These are phyloP conservation scores for Meganola albula DNA, from an alignment of 2,888 invertebrate species.

Conservation along the genomic window DNA sequence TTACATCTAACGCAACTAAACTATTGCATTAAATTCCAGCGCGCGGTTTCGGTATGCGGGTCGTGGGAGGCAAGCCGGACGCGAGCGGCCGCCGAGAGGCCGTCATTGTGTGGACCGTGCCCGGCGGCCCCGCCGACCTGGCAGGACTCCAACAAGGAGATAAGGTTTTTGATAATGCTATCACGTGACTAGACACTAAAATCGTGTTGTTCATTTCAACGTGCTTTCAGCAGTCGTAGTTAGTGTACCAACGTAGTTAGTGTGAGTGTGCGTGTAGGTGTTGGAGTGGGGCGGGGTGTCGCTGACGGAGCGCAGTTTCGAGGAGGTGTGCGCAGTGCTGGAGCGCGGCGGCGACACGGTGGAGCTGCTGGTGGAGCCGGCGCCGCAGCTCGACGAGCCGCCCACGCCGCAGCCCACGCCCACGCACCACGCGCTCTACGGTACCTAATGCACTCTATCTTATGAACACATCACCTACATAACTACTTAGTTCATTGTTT, in stretches of 20 bases:
- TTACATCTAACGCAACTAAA: too few relatives aligned
- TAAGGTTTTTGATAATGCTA: too few relatives aligned
- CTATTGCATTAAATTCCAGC: slow-evolving; percentile 66
- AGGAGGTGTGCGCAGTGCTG: slow-evolving; percentile 94
- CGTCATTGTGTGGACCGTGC: slow-evolving; percentile 94
- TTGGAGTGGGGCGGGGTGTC: slow-evolving; percentile 95
- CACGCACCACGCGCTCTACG: slow-evolving; percentile 78
- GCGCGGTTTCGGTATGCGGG: slow-evolving; percentile 95
- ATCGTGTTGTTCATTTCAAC: too few relatives aligned
- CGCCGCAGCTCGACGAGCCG: slow-evolving; percentile 84
- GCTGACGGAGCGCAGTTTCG: slow-evolving; percentile 93
- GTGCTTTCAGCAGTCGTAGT: too few relatives aligned
- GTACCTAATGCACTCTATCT: slow-evolving; percentile 40
- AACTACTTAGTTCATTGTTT: too few relatives aligned
- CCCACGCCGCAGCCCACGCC: slow-evolving; percentile 36
- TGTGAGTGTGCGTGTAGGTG: slow-evolving; percentile 83
- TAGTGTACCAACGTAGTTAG: too few relatives aligned
- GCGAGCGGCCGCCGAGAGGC: slow-evolving; percentile 92
- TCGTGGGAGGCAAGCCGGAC: slow-evolving; percentile 94
- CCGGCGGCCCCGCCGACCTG: slow-evolving; percentile 94
- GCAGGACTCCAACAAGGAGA: slow-evolving; percentile 93
- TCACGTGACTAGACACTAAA: too few relatives aligned
- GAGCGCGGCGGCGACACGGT: slow-evolving; percentile 91
- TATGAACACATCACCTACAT: not conserved
- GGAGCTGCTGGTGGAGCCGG: slow-evolving; percentile 91